These are phyloP conservation scores for Ptilonorhynchus violaceus DNA, from an alignment of 2,113 vertebrate genomes.

Conservation along the genomic window DNA sequence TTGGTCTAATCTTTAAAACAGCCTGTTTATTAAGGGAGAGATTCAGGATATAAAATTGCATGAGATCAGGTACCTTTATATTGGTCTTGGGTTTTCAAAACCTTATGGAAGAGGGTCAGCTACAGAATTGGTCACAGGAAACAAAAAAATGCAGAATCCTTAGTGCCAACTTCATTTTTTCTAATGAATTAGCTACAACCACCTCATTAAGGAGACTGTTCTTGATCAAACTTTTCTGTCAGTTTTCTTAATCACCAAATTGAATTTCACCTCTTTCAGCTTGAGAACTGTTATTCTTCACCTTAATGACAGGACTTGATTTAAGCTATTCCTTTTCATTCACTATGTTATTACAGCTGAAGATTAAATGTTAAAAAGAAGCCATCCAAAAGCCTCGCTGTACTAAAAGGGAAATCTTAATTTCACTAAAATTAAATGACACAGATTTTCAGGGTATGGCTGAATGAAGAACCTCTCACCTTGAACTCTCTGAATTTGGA, in stretches of 20 bases:
- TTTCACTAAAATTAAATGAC: not conserved
- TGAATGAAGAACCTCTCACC: not conserved
- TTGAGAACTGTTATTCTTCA: not conserved
- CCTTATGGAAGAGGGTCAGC: not conserved
- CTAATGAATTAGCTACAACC: not conserved
- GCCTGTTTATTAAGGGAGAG: not conserved
- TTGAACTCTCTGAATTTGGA: not conserved
- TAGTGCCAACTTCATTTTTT: not conserved
- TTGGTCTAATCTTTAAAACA: not conserved
- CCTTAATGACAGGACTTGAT: not conserved
- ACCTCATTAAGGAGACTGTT: not conserved
- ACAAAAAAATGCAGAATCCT: not conserved
- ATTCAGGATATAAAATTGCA: not conserved
- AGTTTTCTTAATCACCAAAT: slow-evolving; percentile 18
- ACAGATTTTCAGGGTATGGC: not conserved
- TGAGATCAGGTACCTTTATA: not conserved
- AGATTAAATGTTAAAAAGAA: not conserved
- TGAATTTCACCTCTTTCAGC: slow-evolving; percentile 10
- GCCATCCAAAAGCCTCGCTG: not conserved
- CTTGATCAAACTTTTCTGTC: slow-evolving; percentile 22
- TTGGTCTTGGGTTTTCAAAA: not conserved
- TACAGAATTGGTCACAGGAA: not conserved
- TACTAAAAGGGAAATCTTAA: not conserved
- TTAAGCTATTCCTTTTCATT: slow-evolving; percentile 1
- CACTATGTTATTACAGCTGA: not conserved